phyloP scores from a whole-genome alignment of 2,797 vertebrate genomes.

The Phaenicophaeus curvirostris region DNA sequence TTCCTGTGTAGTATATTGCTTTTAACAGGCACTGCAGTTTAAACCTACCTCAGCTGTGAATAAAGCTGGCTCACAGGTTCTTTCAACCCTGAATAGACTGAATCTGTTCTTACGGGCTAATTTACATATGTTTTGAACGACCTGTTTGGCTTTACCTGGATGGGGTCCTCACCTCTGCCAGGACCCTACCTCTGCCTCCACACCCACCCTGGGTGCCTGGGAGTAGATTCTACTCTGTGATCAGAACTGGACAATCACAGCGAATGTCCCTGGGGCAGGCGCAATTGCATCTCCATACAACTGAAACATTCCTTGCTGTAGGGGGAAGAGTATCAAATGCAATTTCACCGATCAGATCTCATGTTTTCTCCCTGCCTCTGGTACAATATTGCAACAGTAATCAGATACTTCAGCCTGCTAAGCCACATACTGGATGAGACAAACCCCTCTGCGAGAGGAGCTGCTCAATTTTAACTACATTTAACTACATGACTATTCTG shows the following conservation, averaged over 20 bases:
- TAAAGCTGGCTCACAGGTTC: neutral
- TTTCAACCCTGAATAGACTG: neutral
- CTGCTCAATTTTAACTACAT: neutral
- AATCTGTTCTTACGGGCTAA: neutral
- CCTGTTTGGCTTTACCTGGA: neutral
- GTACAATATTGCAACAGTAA: neutral
- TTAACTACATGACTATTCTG: neutral
- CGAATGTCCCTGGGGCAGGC: rapidly evolving
- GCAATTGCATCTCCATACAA: neutral
- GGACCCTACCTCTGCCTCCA: neutral
- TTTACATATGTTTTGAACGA: neutral
- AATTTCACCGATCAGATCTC: neutral
- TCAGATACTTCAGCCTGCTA: neutral
- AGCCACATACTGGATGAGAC: neutral
- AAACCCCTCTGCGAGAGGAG: neutral
- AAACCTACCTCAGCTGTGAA: neutral
- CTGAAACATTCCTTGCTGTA: neutral
- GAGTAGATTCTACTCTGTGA: neutral
- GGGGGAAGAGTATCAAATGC: neutral
- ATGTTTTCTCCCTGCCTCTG: neutral
- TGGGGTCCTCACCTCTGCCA: neutral
- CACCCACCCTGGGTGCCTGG: neutral
- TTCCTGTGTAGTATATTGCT: rapidly evolving
- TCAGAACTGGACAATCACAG: neutral
- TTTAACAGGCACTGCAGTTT: neutral